These are phyloP conservation scores for Aphodius granarius DNA, from an alignment of 2,888 invertebrate species.

Conservation along the genomic window DNA sequence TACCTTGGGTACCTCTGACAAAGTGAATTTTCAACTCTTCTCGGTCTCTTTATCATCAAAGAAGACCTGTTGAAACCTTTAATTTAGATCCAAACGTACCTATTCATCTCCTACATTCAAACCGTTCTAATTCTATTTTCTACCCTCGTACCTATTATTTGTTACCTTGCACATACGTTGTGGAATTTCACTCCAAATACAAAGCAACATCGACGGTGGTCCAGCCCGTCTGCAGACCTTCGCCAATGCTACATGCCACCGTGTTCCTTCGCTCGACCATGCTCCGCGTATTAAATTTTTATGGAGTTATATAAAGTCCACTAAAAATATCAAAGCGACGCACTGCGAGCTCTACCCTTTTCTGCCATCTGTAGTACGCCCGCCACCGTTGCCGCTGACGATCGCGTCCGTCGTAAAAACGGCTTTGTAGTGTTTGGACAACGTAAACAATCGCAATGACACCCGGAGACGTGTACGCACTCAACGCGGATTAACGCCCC, in stretches of 20 bases:
- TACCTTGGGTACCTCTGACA: too few relatives aligned
- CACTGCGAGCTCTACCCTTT: background rate
- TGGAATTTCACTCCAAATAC: background rate
- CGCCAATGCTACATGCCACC: background rate
- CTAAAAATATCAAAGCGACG: conserved; percentile 20
- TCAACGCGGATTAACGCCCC: background rate
- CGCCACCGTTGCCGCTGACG: background rate
- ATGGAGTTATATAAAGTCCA: conserved; percentile 23
- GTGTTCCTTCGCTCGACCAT: background rate
- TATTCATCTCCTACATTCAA: too few relatives aligned
- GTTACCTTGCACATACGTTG: background rate
- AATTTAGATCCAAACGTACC: too few relatives aligned
- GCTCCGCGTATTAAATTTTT: conserved; percentile 24
- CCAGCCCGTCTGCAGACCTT: background rate
- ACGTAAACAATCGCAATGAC: background rate
- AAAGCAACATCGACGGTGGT: background rate
- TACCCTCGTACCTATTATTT: background rate
- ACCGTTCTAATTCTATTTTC: background rate
- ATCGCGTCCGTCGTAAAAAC: background rate
- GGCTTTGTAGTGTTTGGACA: background rate
- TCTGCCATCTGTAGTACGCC: conserved; percentile 5
- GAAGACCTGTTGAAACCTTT: too few relatives aligned
- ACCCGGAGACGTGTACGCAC: conserved; percentile 1
- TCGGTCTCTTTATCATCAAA: too few relatives aligned
- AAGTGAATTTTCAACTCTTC: too few relatives aligned